These are phyloP conservation scores for Drosophila bifasciata DNA, from an alignment of 1,140 invertebrate genomes.

Conservation along the genomic window DNA sequence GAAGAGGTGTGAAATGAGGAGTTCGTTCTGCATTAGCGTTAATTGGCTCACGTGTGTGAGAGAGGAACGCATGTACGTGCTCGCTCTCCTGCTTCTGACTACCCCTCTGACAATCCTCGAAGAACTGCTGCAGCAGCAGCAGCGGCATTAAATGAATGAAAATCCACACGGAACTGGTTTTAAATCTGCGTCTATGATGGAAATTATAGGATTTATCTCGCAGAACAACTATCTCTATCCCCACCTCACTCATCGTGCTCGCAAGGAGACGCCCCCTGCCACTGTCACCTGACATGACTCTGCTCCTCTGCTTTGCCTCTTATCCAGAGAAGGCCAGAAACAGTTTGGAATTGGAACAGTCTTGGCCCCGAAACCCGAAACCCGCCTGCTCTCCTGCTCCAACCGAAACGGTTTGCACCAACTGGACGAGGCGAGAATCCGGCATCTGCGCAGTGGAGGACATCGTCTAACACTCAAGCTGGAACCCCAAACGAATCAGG, in stretches of 20 bases:
- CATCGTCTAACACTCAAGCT: conserved; percentile 65
- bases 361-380: conserved; percentile 41
- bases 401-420: conserved; percentile 48
- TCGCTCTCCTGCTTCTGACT: too few relatives aligned
- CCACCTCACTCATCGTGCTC: conserved; percentile 15
- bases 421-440: conserved; percentile 68
- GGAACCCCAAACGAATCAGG: conserved; percentile 65
- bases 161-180: conserved; percentile 17
- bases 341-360: conserved; percentile 70
- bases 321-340: conserved; percentile 33
- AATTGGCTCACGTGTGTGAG: conserved; percentile 57
- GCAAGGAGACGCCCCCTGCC: conserved; percentile 14
- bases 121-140: background rate
- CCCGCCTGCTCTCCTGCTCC: conserved; percentile 18
- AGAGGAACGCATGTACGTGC: conserved; percentile 25
- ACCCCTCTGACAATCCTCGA: too few relatives aligned
- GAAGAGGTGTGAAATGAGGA: conserved; percentile 65
- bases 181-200: conserved; percentile 12
- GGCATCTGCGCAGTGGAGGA: conserved; percentile 71
- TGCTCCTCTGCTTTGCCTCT: background rate
- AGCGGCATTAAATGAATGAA: background rate
- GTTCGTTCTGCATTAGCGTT: conserved; percentile 65
- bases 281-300: background rate
- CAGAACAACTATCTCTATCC: too few relatives aligned
- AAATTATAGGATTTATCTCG: conserved; percentile 28